A percentile compares a stretch with the other conserved stretches of the same genome.
Evolutionary conservation across 53 echinoderm and acorn worm genomes (phyloP).

Genomic region (Henricia sp.): DNA sequence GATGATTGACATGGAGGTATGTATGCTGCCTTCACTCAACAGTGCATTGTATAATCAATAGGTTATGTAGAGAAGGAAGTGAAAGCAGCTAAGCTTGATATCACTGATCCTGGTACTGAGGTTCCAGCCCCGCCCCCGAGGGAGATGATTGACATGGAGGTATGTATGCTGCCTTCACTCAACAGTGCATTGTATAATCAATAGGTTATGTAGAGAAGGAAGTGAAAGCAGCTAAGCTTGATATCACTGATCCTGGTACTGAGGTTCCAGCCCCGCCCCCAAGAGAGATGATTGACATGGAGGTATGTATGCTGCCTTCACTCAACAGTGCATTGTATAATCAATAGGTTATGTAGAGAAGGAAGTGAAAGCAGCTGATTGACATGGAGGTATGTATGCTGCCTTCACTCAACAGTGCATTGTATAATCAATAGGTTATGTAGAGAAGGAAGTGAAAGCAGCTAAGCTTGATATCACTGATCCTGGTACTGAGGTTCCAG

Average conservation of each 20-base stretch:
- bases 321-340: too few species aligned
- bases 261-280: conserved; percentile 85
- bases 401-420: too few species aligned
- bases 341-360: too few species aligned
- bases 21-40: too few species aligned
- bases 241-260: conserved; percentile 54
- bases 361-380: too few species aligned
- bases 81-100: conserved; percentile 64
- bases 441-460: conserved; percentile 85
- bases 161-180: too few species aligned
- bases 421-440: conserved; percentile 82
- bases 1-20: conserved; percentile 98
- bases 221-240: conserved; percentile 70
- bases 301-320: too few species aligned
- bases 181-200: too few species aligned
- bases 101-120: conserved; percentile 57
- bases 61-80: conserved; percentile 94
- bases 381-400: conserved; percentile 96
- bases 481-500: conserved; percentile 55
- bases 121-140: conserved; percentile 82
- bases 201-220: conserved; percentile 95
- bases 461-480: conserved; percentile 66
- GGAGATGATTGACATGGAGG: conserved; percentile 93
- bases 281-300: conserved; percentile 92
- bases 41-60: conserved; percentile 45